Conservation (phyloP, 2,113 vertebrate species). For the Periophthalmodon schlosseri region DNA sequence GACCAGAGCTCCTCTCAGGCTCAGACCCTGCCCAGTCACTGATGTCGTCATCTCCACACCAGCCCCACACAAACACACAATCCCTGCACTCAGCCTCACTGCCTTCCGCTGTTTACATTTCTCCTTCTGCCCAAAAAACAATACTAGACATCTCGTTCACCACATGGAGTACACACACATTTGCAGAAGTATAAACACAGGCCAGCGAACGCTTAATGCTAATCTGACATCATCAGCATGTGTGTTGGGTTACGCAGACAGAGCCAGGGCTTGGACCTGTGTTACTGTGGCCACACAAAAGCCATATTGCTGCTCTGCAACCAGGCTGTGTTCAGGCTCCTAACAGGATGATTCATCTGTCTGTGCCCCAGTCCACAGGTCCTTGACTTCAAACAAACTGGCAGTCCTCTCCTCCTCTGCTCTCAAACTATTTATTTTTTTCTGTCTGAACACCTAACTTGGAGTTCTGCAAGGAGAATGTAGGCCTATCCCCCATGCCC, state of each 20-base stretch:
- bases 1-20: conserved; percentile 64
- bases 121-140: conserved; percentile 70
- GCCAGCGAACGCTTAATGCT: conserved; percentile 65
- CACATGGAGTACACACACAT: conserved; percentile 45
- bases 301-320: conserved; percentile 65
- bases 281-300: conserved; percentile 75
- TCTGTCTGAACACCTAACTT: conserved; percentile 61
- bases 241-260: conserved; percentile 68
- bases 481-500: conserved; percentile 19
- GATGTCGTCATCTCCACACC: conserved; percentile 66
- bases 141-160: conserved; percentile 70
- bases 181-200: conserved; percentile 54
- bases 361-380: conserved; percentile 51
- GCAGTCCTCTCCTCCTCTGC: conserved; percentile 44
- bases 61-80: conserved; percentile 50
- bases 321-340: conserved; percentile 70
- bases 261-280: conserved; percentile 53
- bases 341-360: conserved; percentile 73
- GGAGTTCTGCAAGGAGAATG: conserved; percentile 48
- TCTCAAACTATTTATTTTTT: conserved; percentile 75
- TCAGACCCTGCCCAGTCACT: conserved; percentile 63
- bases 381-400: conserved; percentile 64
- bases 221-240: conserved; percentile 77
- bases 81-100: conserved; percentile 63
- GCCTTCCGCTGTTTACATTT: conserved; percentile 77